Conservation (phyloP, 2,113 vertebrate genomes). For the Catharus bicknelli region DNA sequence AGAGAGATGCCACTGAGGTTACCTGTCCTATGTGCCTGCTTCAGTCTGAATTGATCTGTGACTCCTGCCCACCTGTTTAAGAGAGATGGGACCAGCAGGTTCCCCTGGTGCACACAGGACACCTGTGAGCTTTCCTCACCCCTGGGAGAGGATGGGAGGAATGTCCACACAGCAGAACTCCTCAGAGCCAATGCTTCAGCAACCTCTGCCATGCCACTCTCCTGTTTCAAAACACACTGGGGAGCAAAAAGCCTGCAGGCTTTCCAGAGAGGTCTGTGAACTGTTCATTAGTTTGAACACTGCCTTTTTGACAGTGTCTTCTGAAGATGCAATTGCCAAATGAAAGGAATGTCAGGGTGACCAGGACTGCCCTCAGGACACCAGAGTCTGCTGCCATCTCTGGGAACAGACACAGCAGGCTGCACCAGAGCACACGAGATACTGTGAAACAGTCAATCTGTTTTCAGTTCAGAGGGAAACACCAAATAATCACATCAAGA, state of each 20-base stretch:
- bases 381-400: neutral
- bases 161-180: neutral
- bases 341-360: neutral
- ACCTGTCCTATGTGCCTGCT: neutral
- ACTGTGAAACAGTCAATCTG: neutral
- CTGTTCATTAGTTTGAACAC: neutral
- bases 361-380: neutral
- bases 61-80: neutral
- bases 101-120: neutral
- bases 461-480: neutral
- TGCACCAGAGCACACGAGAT: neutral
- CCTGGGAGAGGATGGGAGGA: rapidly evolving
- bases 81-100: neutral
- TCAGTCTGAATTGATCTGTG: neutral
- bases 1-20: neutral
- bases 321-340: neutral
- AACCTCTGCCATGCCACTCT: neutral
- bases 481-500: neutral
- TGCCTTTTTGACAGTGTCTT: neutral
- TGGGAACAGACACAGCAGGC: neutral
- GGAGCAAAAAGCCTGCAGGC: neutral
- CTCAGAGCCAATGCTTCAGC: neutral
- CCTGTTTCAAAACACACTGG: neutral
- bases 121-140: rapidly evolving
- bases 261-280: neutral